phyloP scores from a whole-genome alignment of 1,140 invertebrate genomes.

The Penaeus vannamei region DNA sequence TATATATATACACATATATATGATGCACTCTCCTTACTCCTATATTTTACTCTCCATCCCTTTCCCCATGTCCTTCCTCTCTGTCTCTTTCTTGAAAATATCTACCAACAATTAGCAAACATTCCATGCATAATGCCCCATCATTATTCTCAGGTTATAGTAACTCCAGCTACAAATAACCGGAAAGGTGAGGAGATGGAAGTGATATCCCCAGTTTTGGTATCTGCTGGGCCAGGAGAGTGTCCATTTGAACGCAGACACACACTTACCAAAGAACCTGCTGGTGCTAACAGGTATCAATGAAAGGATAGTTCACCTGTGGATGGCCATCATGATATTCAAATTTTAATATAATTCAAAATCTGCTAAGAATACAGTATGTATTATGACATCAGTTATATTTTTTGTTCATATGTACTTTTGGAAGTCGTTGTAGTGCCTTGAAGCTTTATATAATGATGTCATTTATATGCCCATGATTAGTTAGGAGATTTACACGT shows the following conservation, averaged over 20 bases:
- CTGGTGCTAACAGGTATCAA: conserved; percentile 74
- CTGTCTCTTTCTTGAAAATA: no score
- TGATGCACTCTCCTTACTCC: not conserved
- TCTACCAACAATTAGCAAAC: not conserved
- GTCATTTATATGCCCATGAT: no score
- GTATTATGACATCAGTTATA: no score
- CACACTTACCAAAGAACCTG: conserved; percentile 77
- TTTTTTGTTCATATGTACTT: no score
- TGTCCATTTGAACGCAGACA: conserved; percentile 89
- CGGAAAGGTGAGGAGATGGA: conserved; percentile 77
- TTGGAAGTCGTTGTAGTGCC: no score
- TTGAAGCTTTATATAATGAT: no score
- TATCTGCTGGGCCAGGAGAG: conserved; percentile 81
- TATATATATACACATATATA: no score
- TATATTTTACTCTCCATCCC: no score
- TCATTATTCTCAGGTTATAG: conserved; percentile 28
- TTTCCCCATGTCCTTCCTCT: no score
- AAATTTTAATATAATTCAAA: not conserved
- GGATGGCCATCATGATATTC: not conserved
- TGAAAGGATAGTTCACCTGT: not conserved
- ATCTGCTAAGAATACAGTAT: not conserved
- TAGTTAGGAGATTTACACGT: not conserved
- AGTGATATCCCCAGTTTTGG: conserved; percentile 73
- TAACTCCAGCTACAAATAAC: conserved; percentile 72
- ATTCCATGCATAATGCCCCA: not conserved